Evolutionary conservation across 2,888 invertebrate species (phyloP), one percentile per base, ranked within the genome.

Genomic region (Vanessa cardui): DNA sequence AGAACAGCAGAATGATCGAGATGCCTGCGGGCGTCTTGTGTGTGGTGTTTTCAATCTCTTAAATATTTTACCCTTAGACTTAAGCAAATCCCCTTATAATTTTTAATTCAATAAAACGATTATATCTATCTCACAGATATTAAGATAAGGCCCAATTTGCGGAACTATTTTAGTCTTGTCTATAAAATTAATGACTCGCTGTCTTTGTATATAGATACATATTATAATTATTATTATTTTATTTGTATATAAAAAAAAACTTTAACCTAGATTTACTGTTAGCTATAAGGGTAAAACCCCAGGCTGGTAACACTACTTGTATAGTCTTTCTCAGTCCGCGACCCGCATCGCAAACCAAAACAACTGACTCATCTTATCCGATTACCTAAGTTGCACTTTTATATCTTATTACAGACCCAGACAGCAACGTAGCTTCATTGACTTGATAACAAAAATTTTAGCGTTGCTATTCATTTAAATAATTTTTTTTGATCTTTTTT

Each of bases 1-100:
- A 54, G 45, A 50, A 62, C 18, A 58, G 49, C 58, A 58, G 58
- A 52, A 64, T 69, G 62, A 71, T 63, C 62, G 58, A 66, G 64
- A 58, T 45, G 68, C 62, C 68, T 60, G 64, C 58, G 65, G 59
- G 62, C 44, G 59, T 20, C 58, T 50, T 56, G 62, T 62, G 47
- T 31, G 9, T 4, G 49, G 21, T n/a, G 49, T 18, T 49, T 18
- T 49, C 18, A 50, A 50, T 50, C 12, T 6, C 6, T 15, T 50
- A 20, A 26, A 26, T 50, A 21, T 50, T 50, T 39, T 39, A 39
- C 39, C 39, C 39, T 9, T 39, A 39, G 12, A 8, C 39, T 39
- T 39, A 4, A 0, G 9, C 12, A 39, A 39, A 12, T 39, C 39
- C 1, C 9, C 39, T 39, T 39, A 39, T 9, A 9, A 39, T 4